Conservation (phyloP, 2,888 invertebrate species). For the Scaptomyza reducta region DNA sequence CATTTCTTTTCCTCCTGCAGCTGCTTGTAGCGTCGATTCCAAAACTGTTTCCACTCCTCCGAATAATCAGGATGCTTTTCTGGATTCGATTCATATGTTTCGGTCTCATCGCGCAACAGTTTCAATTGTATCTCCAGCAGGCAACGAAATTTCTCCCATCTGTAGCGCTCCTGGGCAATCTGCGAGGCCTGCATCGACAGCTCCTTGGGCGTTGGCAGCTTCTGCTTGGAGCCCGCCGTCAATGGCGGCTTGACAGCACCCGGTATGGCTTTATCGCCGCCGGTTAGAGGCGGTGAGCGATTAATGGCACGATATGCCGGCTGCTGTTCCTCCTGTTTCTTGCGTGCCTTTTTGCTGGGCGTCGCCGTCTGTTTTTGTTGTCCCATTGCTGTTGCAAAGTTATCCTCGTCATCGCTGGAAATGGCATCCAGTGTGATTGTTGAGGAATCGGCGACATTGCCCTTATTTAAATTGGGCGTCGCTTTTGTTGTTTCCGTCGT, state of each 20-base stretch:
- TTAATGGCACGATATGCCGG: conserved; percentile 70
- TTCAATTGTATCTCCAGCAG: conserved; percentile 82
- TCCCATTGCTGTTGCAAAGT: conserved; percentile 1
- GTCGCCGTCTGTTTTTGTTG: background rate
- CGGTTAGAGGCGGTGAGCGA: conserved; percentile 71
- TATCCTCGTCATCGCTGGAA: conserved; percentile 79
- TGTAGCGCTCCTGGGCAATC: conserved; percentile 85
- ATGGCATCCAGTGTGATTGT: conserved; percentile 81
- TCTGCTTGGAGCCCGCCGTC: conserved; percentile 17
- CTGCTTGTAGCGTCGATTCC: conserved; percentile 93
- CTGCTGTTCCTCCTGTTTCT: conserved; percentile 55
- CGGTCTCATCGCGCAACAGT: conserved; percentile 87
- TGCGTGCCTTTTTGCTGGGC: conserved; percentile 60
- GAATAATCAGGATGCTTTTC: conserved; percentile 95
- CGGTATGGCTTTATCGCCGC: conserved; percentile 10
- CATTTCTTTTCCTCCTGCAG: conserved; percentile 87
- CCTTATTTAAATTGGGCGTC: conserved; percentile 83
- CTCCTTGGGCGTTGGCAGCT: conserved; percentile 82
- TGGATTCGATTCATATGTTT: conserved; percentile 92
- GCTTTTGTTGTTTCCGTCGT: conserved; percentile 41
- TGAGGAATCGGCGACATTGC: conserved; percentile 16
- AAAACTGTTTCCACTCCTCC: conserved; percentile 95
- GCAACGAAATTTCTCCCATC: conserved; percentile 85
- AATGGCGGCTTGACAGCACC: background rate
- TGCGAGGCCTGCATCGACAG: conserved; percentile 81